phyloP scores from a whole-genome alignment of 1,140 invertebrate genomes.

The Drosophila equinoxialis region DNA sequence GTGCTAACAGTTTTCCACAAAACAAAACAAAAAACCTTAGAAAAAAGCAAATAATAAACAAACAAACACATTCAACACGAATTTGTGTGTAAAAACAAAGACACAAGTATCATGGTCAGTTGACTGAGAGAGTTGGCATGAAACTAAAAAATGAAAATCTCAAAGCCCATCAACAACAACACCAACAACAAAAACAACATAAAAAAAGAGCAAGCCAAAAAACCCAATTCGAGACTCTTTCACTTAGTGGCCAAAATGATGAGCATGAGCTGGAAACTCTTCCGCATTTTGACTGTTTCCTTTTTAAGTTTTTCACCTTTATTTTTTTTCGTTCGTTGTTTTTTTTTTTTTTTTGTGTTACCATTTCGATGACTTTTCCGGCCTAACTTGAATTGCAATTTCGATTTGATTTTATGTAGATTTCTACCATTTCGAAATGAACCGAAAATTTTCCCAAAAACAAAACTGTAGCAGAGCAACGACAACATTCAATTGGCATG shows the following conservation, averaged over 20 bases:
- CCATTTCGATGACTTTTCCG: constrained; percentile 53
- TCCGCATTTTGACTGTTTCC: constrained; percentile 65
- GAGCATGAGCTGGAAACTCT: constrained; percentile 46
- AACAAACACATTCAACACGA: not conserved
- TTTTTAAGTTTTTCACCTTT: constrained; percentile 45
- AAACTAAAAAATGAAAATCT: too few species aligned
- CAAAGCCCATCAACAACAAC: too few species aligned
- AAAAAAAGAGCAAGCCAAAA: constrained; percentile 18
- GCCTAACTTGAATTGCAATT: constrained; percentile 21
- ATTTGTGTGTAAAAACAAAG: constrained; percentile 16
- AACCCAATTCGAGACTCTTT: constrained; percentile 50
- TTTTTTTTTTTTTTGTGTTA: constrained; percentile 38
- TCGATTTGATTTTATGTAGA: not conserved
- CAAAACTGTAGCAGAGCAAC: constrained; percentile 27
- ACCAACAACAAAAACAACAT: not conserved
- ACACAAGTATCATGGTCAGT: constrained; percentile 7
- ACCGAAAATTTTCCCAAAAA: constrained; percentile 28
- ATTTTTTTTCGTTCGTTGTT: constrained; percentile 17
- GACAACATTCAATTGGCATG: constrained; percentile 55
- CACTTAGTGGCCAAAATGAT: constrained; percentile 54
- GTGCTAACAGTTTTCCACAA: constrained; percentile 27
- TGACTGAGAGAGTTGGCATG: not conserved
- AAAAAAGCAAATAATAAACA: constrained; percentile 22
- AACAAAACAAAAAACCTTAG: constrained; percentile 52
- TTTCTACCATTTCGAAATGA: constrained; percentile 27